Conservation (phyloP, 23 tunicate genomes). For the Diplosoma virens region DNA sequence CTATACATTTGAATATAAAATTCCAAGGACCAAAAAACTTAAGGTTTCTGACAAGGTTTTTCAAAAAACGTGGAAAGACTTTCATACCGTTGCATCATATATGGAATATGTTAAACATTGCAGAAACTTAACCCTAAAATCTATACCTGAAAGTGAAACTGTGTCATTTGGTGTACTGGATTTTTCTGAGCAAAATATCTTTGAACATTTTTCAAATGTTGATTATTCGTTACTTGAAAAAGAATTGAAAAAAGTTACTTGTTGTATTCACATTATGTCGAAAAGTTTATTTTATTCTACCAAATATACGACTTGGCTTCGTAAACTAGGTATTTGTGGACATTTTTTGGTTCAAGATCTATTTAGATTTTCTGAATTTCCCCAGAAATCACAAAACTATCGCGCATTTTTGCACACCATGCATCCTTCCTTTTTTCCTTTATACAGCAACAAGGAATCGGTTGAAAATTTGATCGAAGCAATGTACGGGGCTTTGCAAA, state of each 20-base stretch:
- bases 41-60: background rate
- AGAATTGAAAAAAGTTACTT: background rate
- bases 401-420: slow-evolving; percentile 1
- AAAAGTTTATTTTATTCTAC: background rate
- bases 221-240: background rate
- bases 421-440: slow-evolving; percentile 23
- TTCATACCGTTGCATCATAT: background rate
- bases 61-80: slow-evolving; percentile 7
- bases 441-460: background rate
- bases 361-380: background rate
- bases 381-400: background rate
- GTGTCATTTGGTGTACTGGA: background rate
- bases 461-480: background rate
- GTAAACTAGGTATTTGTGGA: background rate
- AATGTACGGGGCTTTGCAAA: background rate
- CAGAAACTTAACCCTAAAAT: background rate
- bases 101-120: background rate
- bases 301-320: background rate
- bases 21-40: background rate
- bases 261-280: slow-evolving; percentile 5
- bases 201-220: background rate
- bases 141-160: background rate
- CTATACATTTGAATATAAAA: background rate
- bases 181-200: background rate
- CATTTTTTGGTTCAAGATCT: slow-evolving; percentile 5